phyloP scores from a whole-genome alignment of 2,888 invertebrate species.

The Cosmia pyralina region DNA sequence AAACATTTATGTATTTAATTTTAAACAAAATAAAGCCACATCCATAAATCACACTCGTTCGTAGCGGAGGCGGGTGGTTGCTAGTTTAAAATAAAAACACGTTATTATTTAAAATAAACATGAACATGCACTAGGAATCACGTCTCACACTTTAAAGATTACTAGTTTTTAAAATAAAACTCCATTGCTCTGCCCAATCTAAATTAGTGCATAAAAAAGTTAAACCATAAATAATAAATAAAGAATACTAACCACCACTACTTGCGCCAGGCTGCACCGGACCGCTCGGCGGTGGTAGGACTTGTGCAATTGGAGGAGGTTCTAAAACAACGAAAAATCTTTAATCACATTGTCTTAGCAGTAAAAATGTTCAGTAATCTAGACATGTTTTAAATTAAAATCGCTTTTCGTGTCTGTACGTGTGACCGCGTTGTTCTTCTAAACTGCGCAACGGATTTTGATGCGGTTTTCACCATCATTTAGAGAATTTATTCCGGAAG shows the following conservation, averaged over 20 bases:
- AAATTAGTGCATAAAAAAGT: conserved; percentile 33
- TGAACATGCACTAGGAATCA: conserved; percentile 31
- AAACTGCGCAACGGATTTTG: too few relatives aligned
- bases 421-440: background rate
- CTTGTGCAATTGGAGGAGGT: conserved; percentile 41
- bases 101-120: conserved; percentile 22
- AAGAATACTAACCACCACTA: conserved; percentile 53
- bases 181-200: conserved; percentile 2
- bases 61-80: background rate
- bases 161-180: conserved; percentile 24
- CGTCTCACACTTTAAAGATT: conserved; percentile 2
- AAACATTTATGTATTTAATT: background rate
- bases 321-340: conserved; percentile 34
- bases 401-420: background rate
- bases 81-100: conserved; percentile 3
- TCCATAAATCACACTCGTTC: conserved; percentile 3
- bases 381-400: background rate
- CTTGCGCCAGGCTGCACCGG: conserved; percentile 63
- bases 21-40: background rate
- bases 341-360: background rate
- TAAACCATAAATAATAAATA: conserved; percentile 6
- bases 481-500: background rate
- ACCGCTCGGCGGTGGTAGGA: conserved; percentile 67
- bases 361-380: background rate
- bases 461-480: background rate